Percentiles rank a stretch among this genome's conserved stretches.
Conservation (phyloP, 92 coral and sea anemone species). For the Epizoanthus stellaris region DNA sequence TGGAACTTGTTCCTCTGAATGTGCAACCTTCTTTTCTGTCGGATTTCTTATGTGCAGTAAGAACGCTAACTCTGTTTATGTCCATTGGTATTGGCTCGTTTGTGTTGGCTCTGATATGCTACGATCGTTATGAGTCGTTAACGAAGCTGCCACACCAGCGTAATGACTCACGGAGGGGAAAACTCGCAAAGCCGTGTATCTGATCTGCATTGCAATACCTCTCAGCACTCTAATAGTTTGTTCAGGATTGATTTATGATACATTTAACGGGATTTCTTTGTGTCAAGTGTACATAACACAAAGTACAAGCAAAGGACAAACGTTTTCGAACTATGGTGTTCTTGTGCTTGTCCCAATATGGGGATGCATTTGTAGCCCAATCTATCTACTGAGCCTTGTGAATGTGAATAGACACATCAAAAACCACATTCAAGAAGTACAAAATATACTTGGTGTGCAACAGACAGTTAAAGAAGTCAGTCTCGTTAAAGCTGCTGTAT, state of each 20-base stretch:
- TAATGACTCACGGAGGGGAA: not conserved
- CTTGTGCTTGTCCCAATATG: slow-evolving; percentile 19
- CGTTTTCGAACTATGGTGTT: slow-evolving; percentile 15
- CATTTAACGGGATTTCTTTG: not conserved
- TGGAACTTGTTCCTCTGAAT: not conserved
- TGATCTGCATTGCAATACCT: not conserved
- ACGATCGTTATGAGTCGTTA: not conserved
- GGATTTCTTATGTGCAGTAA: not conserved
- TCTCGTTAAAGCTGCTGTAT: not conserved
- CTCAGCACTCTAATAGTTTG: not conserved
- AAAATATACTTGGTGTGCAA: not conserved
- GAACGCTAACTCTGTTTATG: not conserved
- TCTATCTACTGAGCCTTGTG: not conserved
- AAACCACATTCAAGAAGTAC: not conserved
- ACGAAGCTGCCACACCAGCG: not conserved
- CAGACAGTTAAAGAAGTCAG: not conserved
- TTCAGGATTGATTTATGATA: not conserved
- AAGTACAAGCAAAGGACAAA: not conserved
- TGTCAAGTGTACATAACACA: slow-evolving; percentile 6
- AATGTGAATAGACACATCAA: not conserved
- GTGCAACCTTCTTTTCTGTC: not conserved
- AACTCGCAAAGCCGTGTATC: not conserved
- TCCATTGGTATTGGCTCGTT: not conserved
- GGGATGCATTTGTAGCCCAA: not conserved
- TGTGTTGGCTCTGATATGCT: not conserved